Base-by-base conservation (phyloP, 2,113 vertebrate genomes). In the Narcine bancroftii region DNA sequence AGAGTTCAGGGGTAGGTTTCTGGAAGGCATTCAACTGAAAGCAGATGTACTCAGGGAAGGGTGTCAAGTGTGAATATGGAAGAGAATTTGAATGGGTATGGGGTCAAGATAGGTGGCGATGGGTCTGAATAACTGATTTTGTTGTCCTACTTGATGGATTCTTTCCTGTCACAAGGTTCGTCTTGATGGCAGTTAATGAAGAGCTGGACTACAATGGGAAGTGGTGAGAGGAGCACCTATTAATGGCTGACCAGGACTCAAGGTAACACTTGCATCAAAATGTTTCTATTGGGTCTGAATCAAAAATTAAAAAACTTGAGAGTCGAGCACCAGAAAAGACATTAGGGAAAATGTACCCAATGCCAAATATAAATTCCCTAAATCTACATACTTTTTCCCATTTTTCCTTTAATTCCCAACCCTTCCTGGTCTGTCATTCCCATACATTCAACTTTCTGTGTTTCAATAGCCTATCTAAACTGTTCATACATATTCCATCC, bases 351-450 rank as follows among this genome's bases (percentile, higher is more conserved):
- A 42, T 45, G 19, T n/a, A 66, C 15, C 53, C 36, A 19, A 26
- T 50, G 81, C 33, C 81, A 89, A 29, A 26, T 26, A 42, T 45
- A 42, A 21, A 10, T 11, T 4, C 5, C 63, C n/a, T 0, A 42
- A 63, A 42, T 0, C 39, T 21, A 26, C 60, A 89, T 42, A 63
- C 65, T 36, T 53, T 3, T 47, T 26, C 10, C 50, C 47, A 33
- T 29, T 26, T 50, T 9, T 63, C 56, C 33, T 36, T 87, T 17
- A 53, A 36, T 19, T 42, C 15, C 13, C 33, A 5, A 24, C 0
- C 10, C 39, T 47, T 36, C 71, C 56, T 93, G 92, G 76, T 94
- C 93, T 94, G 94, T 93, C 94, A 95, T 94, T 94, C 93, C 94
- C 65, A 94, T 42, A 92, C 53, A 92, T 92, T 92, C 94, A 92